Percentiles rank a stretch among this genome's conserved stretches.
These are phyloP conservation scores for Choloepus didactylus DNA, from an alignment of 2,797 vertebrate genomes.

Conservation along the genomic window DNA sequence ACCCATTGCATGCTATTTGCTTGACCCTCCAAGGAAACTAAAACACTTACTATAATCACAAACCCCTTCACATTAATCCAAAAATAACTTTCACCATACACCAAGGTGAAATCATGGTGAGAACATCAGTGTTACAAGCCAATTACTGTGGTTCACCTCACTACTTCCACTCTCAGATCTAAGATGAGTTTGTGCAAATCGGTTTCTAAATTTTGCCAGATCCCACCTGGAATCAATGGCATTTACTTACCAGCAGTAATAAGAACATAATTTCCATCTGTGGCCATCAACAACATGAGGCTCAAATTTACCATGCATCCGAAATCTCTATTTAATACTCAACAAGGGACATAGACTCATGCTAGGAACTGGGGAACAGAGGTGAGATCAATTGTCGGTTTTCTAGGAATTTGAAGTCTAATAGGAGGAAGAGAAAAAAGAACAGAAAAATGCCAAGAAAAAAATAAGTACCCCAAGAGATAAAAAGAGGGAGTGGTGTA, in stretches of 20 bases:
- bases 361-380: neutral
- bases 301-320: neutral
- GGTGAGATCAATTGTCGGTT: neutral
- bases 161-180: neutral
- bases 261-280: neutral
- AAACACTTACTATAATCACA: constrained; percentile 29
- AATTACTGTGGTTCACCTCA: neutral
- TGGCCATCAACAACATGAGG: neutral
- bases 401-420: neutral
- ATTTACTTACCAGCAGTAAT: constrained; percentile 20
- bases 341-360: constrained; percentile 1
- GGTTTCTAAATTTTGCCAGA: constrained; percentile 22
- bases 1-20: no score
- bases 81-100: constrained; percentile 31
- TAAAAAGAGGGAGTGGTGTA: neutral
- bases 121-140: neutral
- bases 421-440: neutral
- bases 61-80: constrained; percentile 40
- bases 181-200: neutral
- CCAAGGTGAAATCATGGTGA: neutral
- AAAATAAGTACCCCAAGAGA: neutral
- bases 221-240: neutral
- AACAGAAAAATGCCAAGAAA: neutral
- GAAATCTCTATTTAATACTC: neutral
- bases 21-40: no score